Conservation (phyloP, 1,140 invertebrate genomes). For the Bombyx mori region ASM3026992v2 NC_085113.1:11242001-11242500, state of each 20-base stretch:
- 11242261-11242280: background rate
- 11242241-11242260: background rate
- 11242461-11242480: too few relatives aligned
- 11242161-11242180: background rate
- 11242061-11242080: constrained; percentile 12
- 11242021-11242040: constrained; percentile 19
- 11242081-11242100: constrained; percentile 37
- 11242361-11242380: too few relatives aligned
- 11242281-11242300: background rate
- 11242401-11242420: too few relatives aligned
- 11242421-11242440: too few relatives aligned
- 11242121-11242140: constrained; percentile 22
- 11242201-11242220: background rate
- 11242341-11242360: too few relatives aligned
- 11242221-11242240: background rate
- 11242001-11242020: background rate
- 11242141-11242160: constrained; percentile 21
- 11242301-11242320: too few relatives aligned
- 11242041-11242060: constrained; percentile 18
- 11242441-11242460: too few relatives aligned
- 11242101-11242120: constrained; percentile 33
- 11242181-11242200: background rate
- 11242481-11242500: too few relatives aligned
- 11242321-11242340: too few relatives aligned
- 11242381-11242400: too few relatives aligned